Conservation (phyloP, 1,140 invertebrate species). For the Epicauta chinensis region DNA sequence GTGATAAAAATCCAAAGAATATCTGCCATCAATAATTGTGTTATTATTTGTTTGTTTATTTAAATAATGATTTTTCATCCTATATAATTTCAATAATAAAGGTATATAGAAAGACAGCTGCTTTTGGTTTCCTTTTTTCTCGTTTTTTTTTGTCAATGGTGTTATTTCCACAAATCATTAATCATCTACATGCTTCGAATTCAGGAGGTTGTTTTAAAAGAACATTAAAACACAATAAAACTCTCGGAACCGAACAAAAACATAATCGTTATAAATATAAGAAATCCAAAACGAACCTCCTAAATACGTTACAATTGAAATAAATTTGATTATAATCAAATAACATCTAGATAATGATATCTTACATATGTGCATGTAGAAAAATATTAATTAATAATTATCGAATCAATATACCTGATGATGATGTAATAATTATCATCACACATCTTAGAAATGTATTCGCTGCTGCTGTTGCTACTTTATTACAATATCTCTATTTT, state of each 20-base stretch:
- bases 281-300: slow-evolving; percentile 10
- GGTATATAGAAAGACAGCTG: slow-evolving; percentile 10
- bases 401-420: slow-evolving; percentile 5
- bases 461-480: too few relatives aligned
- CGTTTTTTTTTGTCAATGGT: too few relatives aligned
- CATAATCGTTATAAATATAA: too few relatives aligned
- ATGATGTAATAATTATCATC: too few relatives aligned
- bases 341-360: slow-evolving; percentile 21
- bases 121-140: slow-evolving; percentile 22
- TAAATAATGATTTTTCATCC: slow-evolving; percentile 13
- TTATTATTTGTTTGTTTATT: slow-evolving; percentile 18
- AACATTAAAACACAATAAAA: too few relatives aligned
- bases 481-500: too few relatives aligned
- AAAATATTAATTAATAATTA: slow-evolving; percentile 38
- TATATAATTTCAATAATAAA: too few relatives aligned
- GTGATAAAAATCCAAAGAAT: slow-evolving; percentile 38
- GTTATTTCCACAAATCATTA: slow-evolving; percentile 2
- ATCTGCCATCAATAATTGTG: slow-evolving; percentile 32
- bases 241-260: too few relatives aligned
- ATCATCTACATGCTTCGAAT: slow-evolving; percentile 8
- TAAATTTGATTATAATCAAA: slow-evolving; percentile 6
- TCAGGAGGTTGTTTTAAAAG: neutral
- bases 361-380: slow-evolving; percentile 43
- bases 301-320: slow-evolving; percentile 18
- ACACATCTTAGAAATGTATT: too few relatives aligned